These are phyloP conservation scores for Chymomyza amoena DNA, from an alignment of 2,888 invertebrate species.

Conservation along the genomic window DNA sequence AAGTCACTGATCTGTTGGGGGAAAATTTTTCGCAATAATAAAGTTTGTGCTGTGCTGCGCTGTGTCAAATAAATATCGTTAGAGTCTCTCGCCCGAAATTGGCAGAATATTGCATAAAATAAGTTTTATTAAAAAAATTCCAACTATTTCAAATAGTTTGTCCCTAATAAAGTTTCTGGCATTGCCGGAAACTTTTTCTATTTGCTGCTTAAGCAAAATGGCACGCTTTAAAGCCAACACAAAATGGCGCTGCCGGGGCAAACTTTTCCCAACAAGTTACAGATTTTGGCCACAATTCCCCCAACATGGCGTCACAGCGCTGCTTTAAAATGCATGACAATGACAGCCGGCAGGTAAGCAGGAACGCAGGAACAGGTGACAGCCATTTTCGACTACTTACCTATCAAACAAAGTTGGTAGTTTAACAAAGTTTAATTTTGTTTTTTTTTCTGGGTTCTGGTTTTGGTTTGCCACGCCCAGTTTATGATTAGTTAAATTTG, in stretches of 20 bases:
- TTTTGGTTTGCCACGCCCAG: slow-evolving; percentile 11
- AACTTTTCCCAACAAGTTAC: slow-evolving; percentile 39
- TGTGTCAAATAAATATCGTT: slow-evolving; percentile 2
- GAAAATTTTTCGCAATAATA: background rate
- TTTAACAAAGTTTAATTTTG: background rate
- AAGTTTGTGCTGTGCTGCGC: background rate
- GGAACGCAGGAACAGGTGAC: slow-evolving; percentile 28
- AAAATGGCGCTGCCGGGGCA: background rate
- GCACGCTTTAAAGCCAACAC: background rate
- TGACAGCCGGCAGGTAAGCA: background rate
- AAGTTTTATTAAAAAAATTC: background rate
- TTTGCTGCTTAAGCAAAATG: background rate
- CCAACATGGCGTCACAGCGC: slow-evolving; percentile 29
- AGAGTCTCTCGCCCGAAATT: background rate
- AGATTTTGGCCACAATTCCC: slow-evolving; percentile 66
- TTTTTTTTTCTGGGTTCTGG: slow-evolving; percentile 13
- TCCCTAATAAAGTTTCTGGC: background rate
- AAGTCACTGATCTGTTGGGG: background rate
- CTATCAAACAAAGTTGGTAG: background rate
- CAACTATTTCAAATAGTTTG: background rate
- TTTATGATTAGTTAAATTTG: slow-evolving; percentile 61
- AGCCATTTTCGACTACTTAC: background rate
- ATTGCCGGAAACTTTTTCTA: background rate
- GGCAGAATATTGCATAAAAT: background rate
- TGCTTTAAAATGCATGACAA: slow-evolving; percentile 41